Conservation (phyloP, 2,797 vertebrate species). For the Melanotaenia nigrans region DNA sequence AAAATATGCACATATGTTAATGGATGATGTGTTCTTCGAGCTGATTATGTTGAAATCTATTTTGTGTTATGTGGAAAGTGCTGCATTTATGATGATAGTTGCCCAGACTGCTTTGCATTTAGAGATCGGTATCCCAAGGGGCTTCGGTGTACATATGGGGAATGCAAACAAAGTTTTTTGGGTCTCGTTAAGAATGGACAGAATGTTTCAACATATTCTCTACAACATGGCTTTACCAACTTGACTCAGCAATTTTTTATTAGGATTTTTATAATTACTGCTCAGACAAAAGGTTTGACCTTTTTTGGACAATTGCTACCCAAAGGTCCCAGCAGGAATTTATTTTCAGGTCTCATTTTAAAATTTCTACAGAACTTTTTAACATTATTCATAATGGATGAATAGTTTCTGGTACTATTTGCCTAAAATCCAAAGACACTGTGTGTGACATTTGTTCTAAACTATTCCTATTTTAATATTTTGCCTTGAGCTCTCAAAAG, state of each 20-base stretch:
- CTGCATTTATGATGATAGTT: constrained; percentile 36
- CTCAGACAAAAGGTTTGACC: background rate
- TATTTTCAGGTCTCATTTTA: too few species aligned
- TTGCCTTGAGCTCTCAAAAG: background rate
- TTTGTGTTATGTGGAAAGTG: constrained; percentile 8
- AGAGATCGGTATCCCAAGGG: constrained; percentile 61
- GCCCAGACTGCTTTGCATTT: constrained; percentile 33
- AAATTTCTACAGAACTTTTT: too few species aligned
- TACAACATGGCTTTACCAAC: constrained; percentile 8
- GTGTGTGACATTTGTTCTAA: background rate
- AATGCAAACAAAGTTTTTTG: constrained; percentile 67
- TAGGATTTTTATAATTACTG: background rate
- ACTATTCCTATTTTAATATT: background rate
- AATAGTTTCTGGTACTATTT: background rate
- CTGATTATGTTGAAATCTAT: constrained; percentile 17
- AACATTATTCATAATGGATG: background rate
- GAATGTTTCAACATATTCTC: constrained; percentile 22
- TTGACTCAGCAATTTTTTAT: background rate
- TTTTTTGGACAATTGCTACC: background rate
- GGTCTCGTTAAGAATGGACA: constrained; percentile 45
- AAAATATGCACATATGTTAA: constrained; percentile 15
- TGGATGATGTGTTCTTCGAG: constrained; percentile 18
- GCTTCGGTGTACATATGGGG: constrained; percentile 42
- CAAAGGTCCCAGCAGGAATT: too few species aligned
- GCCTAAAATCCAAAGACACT: background rate